Conservation (phyloP, 2,113 vertebrate species). For the Vidua chalybeata region DNA sequence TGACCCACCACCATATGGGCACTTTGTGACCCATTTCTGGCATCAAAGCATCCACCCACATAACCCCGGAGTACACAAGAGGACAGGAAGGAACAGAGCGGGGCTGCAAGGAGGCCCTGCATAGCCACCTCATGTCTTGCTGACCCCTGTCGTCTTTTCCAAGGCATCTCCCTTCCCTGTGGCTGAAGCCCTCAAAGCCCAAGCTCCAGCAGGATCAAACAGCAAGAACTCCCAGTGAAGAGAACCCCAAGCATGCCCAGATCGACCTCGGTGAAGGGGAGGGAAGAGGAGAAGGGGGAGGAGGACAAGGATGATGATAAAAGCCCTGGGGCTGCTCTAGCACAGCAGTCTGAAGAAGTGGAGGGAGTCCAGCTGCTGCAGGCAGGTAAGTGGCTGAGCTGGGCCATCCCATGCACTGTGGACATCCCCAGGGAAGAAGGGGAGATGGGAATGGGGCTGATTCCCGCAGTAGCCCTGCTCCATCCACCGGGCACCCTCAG, state of each 20-base stretch:
- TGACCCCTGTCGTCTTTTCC: neutral
- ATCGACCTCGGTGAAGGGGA: neutral
- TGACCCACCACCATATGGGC: neutral
- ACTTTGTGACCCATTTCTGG: neutral
- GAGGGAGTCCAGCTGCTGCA: neutral
- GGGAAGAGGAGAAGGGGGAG: neutral
- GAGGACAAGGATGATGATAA: neutral
- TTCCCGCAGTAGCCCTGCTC: neutral
- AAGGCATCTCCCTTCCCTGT: neutral
- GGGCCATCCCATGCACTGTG: neutral
- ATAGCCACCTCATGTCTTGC: neutral
- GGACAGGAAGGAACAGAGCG: neutral
- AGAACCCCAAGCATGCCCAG: neutral
- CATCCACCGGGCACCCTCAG: neutral
- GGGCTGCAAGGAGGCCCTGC: neutral
- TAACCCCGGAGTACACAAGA: accelerated
- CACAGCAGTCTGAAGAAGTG: neutral
- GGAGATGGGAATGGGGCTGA: neutral
- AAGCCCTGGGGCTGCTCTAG: neutral
- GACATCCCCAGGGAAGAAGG: neutral
- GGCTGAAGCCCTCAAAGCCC: neutral
- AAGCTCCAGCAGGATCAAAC: neutral
- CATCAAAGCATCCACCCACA: neutral
- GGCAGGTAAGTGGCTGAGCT: neutral
- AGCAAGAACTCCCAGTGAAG: neutral